These are phyloP conservation scores for Xestia c-nigrum DNA, from an alignment of 2,888 invertebrate genomes.

Conservation along the genomic window DNA sequence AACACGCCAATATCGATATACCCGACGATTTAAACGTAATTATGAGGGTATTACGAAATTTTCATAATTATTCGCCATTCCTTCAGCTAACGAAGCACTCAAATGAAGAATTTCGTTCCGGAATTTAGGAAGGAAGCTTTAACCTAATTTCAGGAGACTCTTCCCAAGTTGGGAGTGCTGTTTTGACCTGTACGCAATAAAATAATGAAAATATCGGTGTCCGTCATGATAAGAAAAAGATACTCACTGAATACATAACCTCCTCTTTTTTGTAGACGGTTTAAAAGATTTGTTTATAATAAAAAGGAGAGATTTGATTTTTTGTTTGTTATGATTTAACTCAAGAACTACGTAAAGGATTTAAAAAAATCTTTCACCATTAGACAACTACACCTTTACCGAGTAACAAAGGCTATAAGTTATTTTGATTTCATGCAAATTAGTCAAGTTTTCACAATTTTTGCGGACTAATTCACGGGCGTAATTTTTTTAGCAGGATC, in stretches of 20 bases:
- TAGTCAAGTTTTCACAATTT: no score
- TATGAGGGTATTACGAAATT: conserved; percentile 64
- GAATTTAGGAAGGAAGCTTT: conserved; percentile 64
- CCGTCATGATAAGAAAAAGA: background rate
- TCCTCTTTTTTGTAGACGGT: background rate
- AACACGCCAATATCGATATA: conserved; percentile 35
- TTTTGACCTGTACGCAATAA: conserved; percentile 49
- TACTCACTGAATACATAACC: background rate
- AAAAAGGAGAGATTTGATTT: no score
- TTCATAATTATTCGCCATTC: conserved; percentile 67
- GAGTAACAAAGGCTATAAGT: no score
- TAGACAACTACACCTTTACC: no score
- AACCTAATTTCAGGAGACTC: conserved; percentile 61
- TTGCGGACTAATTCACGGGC: no score
- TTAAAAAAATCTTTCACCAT: no score
- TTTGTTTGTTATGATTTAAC: no score
- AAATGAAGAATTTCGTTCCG: conserved; percentile 67
- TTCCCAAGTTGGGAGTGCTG: conserved; percentile 18
- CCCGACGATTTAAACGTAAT: conserved; percentile 57
- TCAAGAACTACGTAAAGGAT: no score
- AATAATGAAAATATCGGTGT: background rate
- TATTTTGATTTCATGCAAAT: no score
- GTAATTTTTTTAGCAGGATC: background rate
- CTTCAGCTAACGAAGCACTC: conserved; percentile 64
- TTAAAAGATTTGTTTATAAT: background rate